Evolutionary conservation across 2,113 vertebrate species (phyloP), one percentile per base, ranked within the genome.

Genomic region (Bubo blakistoni): DNA sequence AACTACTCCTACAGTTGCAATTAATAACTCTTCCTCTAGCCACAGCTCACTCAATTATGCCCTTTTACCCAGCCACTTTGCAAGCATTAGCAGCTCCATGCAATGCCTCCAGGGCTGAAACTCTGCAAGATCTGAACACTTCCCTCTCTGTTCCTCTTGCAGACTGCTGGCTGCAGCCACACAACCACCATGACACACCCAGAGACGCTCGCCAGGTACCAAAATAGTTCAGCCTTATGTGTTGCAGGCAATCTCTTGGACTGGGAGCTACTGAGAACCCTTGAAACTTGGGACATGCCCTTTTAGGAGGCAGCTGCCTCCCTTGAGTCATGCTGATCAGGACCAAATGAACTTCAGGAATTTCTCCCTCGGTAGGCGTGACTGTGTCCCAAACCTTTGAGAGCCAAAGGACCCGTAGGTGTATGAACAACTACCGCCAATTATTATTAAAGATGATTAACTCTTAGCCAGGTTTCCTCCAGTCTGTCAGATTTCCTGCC

Each of bases 41-140:
- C 91, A 80, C 91, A 90, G 67, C 84, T 90, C 79, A 40, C 89
- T 87, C 0, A 4, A 67, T 94, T 92, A 93, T 38, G 1, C 58
- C 86, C 81, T 91, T 81, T 88, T 52, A 92, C 62, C 42, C 1
- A 1, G 51, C 34, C 51, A 57, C 74, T 96, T 73, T 82, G 74
- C 84, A 90, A 91, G 91, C 84, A 80, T 52, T 88, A 95, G 78
- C 72, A 83, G 85, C 79, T 88, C 63, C 67, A 77, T 8, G 32
- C 38, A 58, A 29, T 85, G 91, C 94, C 95, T 94, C 54, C 51
- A 92, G 89, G 96, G 94, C 71, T 95, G 91, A 96, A 91, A 89
- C 94, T 89, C 95, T 55, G 66, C 88, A 92, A 80, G 80, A 81
- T 73, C 65, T 87, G 77, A 96, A 96, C 74, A 67, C 92, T 96